Evolutionary conservation across 2,113 vertebrate species (phyloP), one percentile per base, ranked within the genome.

Genomic region (Conger conger): DNA sequence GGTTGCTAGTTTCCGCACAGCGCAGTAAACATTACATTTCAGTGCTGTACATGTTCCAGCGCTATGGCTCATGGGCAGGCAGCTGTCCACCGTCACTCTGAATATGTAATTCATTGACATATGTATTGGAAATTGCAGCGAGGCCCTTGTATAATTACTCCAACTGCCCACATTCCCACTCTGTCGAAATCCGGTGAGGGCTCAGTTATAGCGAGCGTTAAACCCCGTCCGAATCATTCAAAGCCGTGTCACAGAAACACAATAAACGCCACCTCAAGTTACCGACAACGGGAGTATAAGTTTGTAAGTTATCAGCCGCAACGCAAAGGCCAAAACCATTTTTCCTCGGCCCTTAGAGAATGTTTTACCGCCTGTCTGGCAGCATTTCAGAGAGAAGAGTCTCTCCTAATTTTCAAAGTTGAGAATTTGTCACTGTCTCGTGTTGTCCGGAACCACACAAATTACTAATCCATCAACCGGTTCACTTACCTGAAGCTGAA

Each of bases 381-480:
- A 90, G 89, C 60, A 86, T 87, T 86, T 87, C 84, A 73, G 68
- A 73, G 2, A 73, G 68, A 73, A 73, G 68, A 73, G 27, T 73
- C 68, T 33, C 68, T 63, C 68, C 88, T 91, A 88, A 90, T 91
- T 89, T 84, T 87, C 57, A 50, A 85, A 92, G 82, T 9, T 63
- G 7, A 36, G 81, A 87, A 92, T 92, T 89, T 85, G 90, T 94
- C 91, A 91, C 83, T 89, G 88, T 92, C 88, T 85, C 60, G 80
- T 87, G 84, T 87, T 81, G 92, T 91, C 91, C 88, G 82, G 79
- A 85, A 78, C 84, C 85, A 80, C 86, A 86, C 84, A 85, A 92
- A 92, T 90, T 88, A 91, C 87, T 87, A 88, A 93, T 94, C 93
- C 91, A 94, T 94, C 93, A 93, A 86, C 79, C 78, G 73, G 81